Conservation (phyloP, 2,888 invertebrate genomes). For the Clepsis dumicolana region DNA sequence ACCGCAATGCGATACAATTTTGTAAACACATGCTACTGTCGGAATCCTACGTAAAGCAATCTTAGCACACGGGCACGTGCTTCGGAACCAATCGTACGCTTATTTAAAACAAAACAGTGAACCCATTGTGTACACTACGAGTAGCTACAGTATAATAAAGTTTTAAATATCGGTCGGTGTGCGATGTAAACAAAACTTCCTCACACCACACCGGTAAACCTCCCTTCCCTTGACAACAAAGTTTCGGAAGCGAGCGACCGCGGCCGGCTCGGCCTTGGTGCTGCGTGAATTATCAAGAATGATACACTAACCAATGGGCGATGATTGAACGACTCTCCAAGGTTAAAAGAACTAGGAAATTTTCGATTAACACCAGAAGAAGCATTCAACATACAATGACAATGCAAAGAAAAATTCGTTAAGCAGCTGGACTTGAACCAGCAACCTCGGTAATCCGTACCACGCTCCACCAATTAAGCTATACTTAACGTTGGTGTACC, state of each 20-base stretch:
- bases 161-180: background rate
- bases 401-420: too few species aligned
- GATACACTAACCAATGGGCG: slow-evolving; percentile 1
- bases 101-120: slow-evolving; percentile 24
- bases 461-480: too few species aligned
- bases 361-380: background rate
- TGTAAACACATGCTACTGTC: background rate
- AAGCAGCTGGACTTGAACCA: too few species aligned
- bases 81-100: background rate
- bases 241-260: background rate
- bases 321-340: background rate
- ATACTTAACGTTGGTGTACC: too few species aligned
- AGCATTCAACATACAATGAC: too few species aligned
- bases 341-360: background rate
- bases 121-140: slow-evolving; percentile 4
- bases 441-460: too few species aligned
- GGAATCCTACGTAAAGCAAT: background rate
- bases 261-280: slow-evolving; percentile 2
- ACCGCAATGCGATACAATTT: background rate
- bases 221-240: background rate
- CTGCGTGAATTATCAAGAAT: slow-evolving; percentile 2
- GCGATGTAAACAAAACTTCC: slow-evolving; percentile 11
- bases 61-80: slow-evolving; percentile 7
- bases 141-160: background rate
- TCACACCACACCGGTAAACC: background rate